Percentiles rank a stretch among this genome's conserved stretches.
Conservation (phyloP, 2,113 vertebrate species). For the Campylorhamphus procurvoides region DNA sequence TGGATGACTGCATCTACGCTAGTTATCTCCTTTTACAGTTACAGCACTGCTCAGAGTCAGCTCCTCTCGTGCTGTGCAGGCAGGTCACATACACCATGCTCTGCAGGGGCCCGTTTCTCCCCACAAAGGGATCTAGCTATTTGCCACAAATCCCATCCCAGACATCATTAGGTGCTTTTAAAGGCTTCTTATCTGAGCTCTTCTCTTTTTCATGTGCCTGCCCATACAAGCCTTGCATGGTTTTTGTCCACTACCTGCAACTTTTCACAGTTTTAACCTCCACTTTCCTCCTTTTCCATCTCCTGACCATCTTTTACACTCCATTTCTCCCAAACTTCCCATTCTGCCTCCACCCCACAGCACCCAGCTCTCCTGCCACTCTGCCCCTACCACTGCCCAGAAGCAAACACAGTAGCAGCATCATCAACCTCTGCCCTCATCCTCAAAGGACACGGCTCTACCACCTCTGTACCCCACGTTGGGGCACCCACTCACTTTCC, state of each 20-base stretch:
- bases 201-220: neutral
- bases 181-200: neutral
- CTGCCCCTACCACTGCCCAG: neutral
- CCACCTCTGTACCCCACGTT: neutral
- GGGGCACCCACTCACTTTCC: neutral
- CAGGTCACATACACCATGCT: neutral
- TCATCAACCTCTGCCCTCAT: neutral
- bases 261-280: neutral
- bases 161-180: neutral
- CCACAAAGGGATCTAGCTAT: neutral
- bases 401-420: neutral
- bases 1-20: neutral
- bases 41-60: neutral
- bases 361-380: accelerated
- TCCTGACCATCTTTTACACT: neutral
- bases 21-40: slow-evolving; percentile 13
- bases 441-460: neutral
- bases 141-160: neutral
- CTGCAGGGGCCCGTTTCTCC: neutral
- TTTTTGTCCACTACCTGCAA: neutral
- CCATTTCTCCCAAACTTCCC: neutral
- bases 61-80: neutral
- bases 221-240: neutral
- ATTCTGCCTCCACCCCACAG: neutral
- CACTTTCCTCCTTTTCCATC: neutral